Evolutionary conservation across 2,113 vertebrate genomes (phyloP), one percentile per base, ranked within the genome.

Genomic region (Microtus oregoni): DNA sequence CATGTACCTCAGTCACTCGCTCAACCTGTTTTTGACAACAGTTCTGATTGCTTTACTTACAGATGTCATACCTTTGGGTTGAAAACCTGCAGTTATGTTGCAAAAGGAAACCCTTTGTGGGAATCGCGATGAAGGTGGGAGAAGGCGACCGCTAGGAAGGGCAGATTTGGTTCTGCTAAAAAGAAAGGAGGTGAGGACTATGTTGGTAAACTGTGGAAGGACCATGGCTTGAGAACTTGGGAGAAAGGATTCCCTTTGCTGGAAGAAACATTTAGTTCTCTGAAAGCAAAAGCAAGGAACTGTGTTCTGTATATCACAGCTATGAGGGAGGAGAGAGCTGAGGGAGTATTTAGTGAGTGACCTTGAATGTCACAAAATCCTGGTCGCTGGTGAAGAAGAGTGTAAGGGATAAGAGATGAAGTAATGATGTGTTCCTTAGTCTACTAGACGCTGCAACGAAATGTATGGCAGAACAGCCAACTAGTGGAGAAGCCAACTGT

Each of bases 1-100:
- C 52, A 7, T 72, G 1, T 44, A 67, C 65, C 8, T 44, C 90
- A 73, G 35, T 73, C 91, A 35, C 68, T 61, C 30, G 32, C 50
- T 89, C 68, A 30, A 32, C 61, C 35, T 70, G 7, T 9, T 90
- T 83, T 7, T 68, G 4, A 75, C 75, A 93, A 87, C 77, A 44
- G 44, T 86, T 82, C 41, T 89, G 28, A 75, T 38, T 58, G 44
- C 7, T 90, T 89, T 96, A 73, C 82, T 67, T 86, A 13, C 17
- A 73, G 24, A 85, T 81, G 41, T 78, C 50, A 81, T 22, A 47
- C 19, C 3, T 82, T 85, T 77, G 4, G 38, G 28, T 90, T 47
- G 92, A 77, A 92, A 88, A 72, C 20, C 32, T 3, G 8, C 0
- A 73, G 70, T 22, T 70, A 19, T 65, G 15, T 44, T 89, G 47